Base-by-base conservation (phyloP, 2,113 vertebrate genomes). In the Bufo gargarizans region DNA sequence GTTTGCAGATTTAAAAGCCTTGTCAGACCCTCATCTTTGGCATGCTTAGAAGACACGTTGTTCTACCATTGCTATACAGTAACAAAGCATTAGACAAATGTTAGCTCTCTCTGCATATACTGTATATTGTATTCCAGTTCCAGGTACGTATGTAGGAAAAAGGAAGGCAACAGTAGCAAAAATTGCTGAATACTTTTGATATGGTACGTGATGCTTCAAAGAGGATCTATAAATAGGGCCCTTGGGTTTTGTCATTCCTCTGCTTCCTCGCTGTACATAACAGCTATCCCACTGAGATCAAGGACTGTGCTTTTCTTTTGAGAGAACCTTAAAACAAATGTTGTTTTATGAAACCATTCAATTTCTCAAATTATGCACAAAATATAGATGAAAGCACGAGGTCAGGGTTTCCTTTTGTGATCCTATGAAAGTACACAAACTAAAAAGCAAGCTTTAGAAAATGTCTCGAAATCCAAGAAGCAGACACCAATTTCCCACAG, bases 231-330 rank as follows among this genome's bases (percentile, higher is more conserved):
- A 84, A 88, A 84, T 88, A 88, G 56, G 16, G 56, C 10, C 13
- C 71, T 77, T 50, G 58, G 83, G 81, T 88, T 84, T 83, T 88
- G 87, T 88, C 87, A 83, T 84, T 88, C 79, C 58, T 88, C 79
- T 61, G 58, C 71, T 88, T 88, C 87, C 87, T 88, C 49, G 82
- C 81, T 88, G 87, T 83, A 84, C 87, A 88, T 88, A 88, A 88
- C 87, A 82, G 81, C 81, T 88, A 88, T 65, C 87, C 87, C 87
- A 84, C 87, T 88, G 87, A 88, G 87, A 88, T 88, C 87, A 88
- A 88, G 87, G 87, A 43, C 80, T 84, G 55, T 11, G 59, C 69
- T 84, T 88, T 88, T 88, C 81, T 88, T 88, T 74, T 84, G 45
- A 84, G 81, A 77, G 50, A 84, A 88, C 81, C 55, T 84, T 84